phyloP scores from a whole-genome alignment of 2,888 invertebrate species.

The Escarpia spicata region DNA sequence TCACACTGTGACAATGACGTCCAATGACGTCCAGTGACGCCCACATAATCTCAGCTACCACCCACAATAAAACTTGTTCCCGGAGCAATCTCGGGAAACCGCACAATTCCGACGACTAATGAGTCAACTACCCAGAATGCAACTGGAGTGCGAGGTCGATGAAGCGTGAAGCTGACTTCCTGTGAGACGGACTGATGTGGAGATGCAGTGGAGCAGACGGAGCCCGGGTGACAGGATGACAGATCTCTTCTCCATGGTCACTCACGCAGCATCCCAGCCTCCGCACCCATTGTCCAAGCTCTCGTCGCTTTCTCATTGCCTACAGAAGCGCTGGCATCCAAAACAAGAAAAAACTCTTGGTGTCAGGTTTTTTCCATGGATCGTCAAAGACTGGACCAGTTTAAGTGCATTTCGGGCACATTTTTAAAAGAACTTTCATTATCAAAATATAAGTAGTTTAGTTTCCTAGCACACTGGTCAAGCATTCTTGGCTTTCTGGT shows the following conservation, averaged over 20 bases:
- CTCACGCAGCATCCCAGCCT: neutral
- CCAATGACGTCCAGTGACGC: neutral
- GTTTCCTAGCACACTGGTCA: no score
- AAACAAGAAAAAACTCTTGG: neutral
- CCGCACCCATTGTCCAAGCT: neutral
- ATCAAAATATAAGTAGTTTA: neutral
- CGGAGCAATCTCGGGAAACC: neutral
- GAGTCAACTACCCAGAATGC: conserved; percentile 10
- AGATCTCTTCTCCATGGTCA: neutral
- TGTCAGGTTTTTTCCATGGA: neutral
- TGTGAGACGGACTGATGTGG: neutral
- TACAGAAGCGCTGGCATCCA: neutral
- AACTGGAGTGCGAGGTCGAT: neutral
- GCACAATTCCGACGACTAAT: neutral
- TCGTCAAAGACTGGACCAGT: neutral
- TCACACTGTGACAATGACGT: neutral
- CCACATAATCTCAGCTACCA: neutral
- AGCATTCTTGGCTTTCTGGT: no score
- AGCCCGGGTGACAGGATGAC: neutral
- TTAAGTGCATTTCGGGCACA: neutral
- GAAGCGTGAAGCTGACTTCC: conserved; percentile 4
- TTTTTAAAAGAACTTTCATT: neutral
- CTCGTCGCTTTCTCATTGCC: neutral
- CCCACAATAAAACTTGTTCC: neutral
- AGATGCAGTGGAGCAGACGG: neutral